Evolutionary conservation across 2,797 vertebrate genomes (phyloP).

Genomic region (Neosilurus hyrtlii): DNA sequence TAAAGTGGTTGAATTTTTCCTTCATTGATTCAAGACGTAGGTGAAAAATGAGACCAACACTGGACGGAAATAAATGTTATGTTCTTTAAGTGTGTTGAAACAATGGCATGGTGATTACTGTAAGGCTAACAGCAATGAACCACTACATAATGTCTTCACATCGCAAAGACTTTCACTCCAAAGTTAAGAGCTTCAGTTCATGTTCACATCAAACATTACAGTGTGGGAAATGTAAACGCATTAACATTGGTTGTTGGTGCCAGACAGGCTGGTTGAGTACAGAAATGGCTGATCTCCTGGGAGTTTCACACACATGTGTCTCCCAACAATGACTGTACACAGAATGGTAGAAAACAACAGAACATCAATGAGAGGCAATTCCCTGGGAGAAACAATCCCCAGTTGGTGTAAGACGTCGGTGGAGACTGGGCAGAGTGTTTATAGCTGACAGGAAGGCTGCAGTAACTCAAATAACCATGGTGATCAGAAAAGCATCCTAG

Average conservation of each 20-base stretch:
- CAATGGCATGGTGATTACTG: no score
- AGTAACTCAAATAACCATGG: neutral
- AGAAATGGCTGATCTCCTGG: neutral
- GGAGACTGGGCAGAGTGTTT: neutral
- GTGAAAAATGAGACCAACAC: no score
- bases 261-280: neutral
- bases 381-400: neutral
- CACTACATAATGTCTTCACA: no score
- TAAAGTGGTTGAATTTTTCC: no score
- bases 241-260: neutral
- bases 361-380: neutral
- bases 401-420: neutral
- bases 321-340: neutral
- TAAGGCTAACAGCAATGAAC: no score
- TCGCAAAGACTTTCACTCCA: neutral
- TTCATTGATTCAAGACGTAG: no score
- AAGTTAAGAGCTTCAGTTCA: neutral
- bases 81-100: no score
- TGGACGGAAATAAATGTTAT: no score
- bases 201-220: neutral
- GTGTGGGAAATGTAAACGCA: neutral
- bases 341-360: slow-evolving; percentile 4
- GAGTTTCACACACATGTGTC: neutral
- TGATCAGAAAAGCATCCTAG: neutral
- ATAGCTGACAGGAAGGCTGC: neutral